phyloP scores from a whole-genome alignment of 2,888 invertebrate species.

The Lepidochrysops patricia region DNA sequence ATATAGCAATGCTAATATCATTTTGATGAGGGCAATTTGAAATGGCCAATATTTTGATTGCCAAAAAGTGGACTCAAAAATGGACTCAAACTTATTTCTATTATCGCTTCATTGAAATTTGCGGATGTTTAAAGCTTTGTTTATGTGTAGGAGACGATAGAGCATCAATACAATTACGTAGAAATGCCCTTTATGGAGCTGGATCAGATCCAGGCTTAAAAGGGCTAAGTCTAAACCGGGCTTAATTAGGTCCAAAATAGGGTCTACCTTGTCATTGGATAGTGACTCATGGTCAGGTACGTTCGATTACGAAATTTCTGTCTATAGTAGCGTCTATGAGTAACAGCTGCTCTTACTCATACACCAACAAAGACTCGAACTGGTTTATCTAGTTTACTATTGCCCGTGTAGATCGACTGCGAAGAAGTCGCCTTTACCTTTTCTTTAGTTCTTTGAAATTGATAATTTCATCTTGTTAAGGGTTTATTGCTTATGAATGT shows the following conservation, averaged over 20 bases:
- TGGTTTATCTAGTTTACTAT: neutral
- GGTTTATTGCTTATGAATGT: neutral
- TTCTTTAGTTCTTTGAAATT: neutral
- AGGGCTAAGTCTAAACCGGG: neutral
- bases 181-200: no score
- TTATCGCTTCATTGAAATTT: no score
- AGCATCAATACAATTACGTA: no score
- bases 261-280: neutral
- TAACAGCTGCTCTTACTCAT: slow-evolving; percentile 3
- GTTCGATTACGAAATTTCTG: slow-evolving; percentile 4
- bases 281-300: slow-evolving; percentile 8
- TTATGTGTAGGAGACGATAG: no score
- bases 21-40: neutral
- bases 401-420: neutral
- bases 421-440: neutral
- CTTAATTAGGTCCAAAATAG: neutral
- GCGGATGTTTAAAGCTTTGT: no score
- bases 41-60: no score
- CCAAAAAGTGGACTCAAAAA: no score
- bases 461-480: neutral
- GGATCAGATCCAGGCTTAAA: no score
- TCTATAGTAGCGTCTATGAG: slow-evolving; percentile 12
- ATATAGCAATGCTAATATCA: neutral
- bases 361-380: neutral
- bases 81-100: no score